Evolutionary conservation across 1,140 invertebrate species (phyloP).

Genomic region (Solenopsis invicta): DNA sequence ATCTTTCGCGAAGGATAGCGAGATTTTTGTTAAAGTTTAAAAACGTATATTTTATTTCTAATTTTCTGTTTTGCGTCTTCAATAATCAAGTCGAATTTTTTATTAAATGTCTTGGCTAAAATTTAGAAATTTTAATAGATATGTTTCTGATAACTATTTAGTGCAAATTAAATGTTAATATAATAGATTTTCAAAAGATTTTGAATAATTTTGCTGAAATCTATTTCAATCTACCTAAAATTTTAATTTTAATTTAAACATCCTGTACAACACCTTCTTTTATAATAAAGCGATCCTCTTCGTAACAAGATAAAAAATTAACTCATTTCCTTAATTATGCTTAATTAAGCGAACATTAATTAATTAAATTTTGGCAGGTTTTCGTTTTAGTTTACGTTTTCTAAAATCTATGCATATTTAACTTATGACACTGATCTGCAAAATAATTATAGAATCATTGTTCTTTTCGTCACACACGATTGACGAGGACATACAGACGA

Average conservation of each 20-base stretch:
- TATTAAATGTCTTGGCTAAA: not conserved
- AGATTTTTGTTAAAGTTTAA: not conserved
- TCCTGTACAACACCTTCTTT: not conserved
- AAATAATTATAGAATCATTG: not conserved
- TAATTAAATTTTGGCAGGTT: not conserved
- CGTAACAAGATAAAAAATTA: not conserved
- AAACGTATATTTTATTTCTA: not conserved
- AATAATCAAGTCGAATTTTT: not conserved
- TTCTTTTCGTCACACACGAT: conserved; percentile 48
- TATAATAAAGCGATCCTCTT: not conserved
- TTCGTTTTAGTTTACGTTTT: not conserved
- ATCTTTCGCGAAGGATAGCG: not conserved
- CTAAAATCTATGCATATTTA: not conserved
- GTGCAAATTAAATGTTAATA: not conserved
- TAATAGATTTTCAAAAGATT: not conserved
- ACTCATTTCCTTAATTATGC: not conserved
- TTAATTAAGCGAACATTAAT: not conserved
- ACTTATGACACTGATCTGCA: not conserved
- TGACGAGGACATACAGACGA: conserved; percentile 41
- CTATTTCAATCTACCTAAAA: not conserved
- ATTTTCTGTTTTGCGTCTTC: not conserved
- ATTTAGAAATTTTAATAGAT: not conserved
- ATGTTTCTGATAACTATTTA: not conserved
- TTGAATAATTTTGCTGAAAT: not conserved
- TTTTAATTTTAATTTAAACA: not conserved